phyloP scores from a whole-genome alignment of 2,888 invertebrate species.

The Iphiclides podalirius region DNA sequence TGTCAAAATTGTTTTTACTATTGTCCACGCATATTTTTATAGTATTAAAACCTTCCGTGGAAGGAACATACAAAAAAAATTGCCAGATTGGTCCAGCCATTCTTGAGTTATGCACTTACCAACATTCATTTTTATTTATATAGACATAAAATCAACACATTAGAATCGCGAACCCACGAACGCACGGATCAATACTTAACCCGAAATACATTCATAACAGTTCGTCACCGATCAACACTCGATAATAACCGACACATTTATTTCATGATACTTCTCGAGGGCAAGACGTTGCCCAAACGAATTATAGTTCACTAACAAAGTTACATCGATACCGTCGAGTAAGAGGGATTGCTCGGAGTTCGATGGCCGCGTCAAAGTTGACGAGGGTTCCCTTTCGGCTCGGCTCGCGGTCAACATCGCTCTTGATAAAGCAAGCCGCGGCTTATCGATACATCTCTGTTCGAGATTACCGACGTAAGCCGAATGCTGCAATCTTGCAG shows the following conservation, averaged over 20 bases:
- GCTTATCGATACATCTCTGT: conserved; percentile 48
- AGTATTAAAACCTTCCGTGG: too few relatives aligned
- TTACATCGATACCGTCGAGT: conserved; percentile 26
- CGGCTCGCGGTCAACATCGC: conserved; percentile 44
- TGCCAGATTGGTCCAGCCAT: too few relatives aligned
- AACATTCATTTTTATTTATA: too few relatives aligned
- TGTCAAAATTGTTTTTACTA: too few relatives aligned
- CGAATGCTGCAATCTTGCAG: conserved; percentile 33
- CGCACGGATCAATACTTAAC: too few relatives aligned
- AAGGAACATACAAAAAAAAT: too few relatives aligned
- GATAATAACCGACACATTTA: background rate
- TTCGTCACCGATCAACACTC: background rate
- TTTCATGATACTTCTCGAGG: too few relatives aligned
- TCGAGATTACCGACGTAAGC: conserved; percentile 36
- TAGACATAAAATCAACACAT: too few relatives aligned
- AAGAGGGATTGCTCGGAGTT: conserved; percentile 30
- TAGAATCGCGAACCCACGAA: too few relatives aligned
- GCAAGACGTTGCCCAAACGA: background rate
- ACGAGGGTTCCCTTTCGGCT: conserved; percentile 54
- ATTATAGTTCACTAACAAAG: conserved; percentile 12
- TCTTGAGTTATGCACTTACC: too few relatives aligned
- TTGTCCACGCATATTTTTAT: too few relatives aligned
- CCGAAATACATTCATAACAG: too few relatives aligned
- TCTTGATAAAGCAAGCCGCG: conserved; percentile 38
- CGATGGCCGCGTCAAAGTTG: conserved; percentile 53